Percentiles rank a stretch among this genome's conserved stretches.
Conservation (phyloP, 2,797 vertebrate genomes). For the Iguana delicatissima region DNA sequence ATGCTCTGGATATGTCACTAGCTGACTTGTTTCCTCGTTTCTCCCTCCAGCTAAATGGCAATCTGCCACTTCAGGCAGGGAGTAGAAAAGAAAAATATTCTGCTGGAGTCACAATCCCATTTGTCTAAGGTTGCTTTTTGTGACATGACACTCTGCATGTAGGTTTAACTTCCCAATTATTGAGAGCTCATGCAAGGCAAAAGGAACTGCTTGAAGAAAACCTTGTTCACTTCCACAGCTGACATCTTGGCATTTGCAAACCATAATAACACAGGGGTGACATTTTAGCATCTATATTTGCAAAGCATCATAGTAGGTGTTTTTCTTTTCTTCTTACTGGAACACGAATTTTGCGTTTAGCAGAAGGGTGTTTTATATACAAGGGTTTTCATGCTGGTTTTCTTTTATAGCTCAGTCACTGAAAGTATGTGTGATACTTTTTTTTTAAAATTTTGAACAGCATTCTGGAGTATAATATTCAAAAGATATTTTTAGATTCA, state of each 20-base stretch:
- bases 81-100: slow-evolving; percentile 68
- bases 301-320: neutral
- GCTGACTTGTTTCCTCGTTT: slow-evolving; percentile 71
- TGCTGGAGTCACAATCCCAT: slow-evolving; percentile 65
- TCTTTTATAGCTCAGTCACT: neutral
- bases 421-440: neutral
- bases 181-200: slow-evolving; percentile 51
- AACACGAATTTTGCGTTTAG: neutral
- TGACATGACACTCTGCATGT: slow-evolving; percentile 65
- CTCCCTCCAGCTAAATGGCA: slow-evolving; percentile 76
- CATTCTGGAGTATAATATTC: neutral
- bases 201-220: slow-evolving; percentile 50
- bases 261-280: slow-evolving; percentile 56
- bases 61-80: slow-evolving; percentile 67
- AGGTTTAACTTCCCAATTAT: slow-evolving; percentile 69
- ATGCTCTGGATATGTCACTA: slow-evolving; percentile 71
- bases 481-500: neutral
- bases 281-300: slow-evolving; percentile 56
- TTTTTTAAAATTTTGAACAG: neutral
- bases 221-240: slow-evolving; percentile 61
- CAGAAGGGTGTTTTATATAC: neutral
- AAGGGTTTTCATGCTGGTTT: neutral
- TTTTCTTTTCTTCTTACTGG: neutral
- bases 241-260: slow-evolving; percentile 63
- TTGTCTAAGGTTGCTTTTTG: slow-evolving; percentile 46